A percentile compares a stretch with the other conserved stretches of the same genome.
Evolutionary conservation across 2,113 vertebrate genomes (phyloP).

Genomic region (Antigone vipio): DNA sequence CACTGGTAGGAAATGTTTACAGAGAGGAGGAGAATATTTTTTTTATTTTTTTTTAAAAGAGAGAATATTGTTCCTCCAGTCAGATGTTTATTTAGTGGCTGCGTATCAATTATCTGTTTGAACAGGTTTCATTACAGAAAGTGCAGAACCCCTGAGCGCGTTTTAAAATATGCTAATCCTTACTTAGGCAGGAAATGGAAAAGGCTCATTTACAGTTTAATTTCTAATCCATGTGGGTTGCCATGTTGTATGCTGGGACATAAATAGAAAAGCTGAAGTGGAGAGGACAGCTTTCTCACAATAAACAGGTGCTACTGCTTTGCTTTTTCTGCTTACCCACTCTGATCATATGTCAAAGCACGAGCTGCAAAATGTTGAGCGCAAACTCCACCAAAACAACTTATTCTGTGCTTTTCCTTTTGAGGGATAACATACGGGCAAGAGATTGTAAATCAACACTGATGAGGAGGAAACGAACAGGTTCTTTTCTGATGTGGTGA

Average conservation of each 20-base stretch:
- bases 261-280: constrained; percentile 53
- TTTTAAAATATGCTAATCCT: constrained; percentile 65
- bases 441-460: constrained; percentile 25
- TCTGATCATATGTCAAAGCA: constrained; percentile 22
- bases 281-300: constrained; percentile 25
- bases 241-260: constrained; percentile 34
- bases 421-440: not conserved
- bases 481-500: not conserved
- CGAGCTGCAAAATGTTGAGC: not conserved
- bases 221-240: constrained; percentile 61
- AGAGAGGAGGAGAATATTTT: not conserved
- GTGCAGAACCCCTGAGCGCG: not conserved
- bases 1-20: not conserved
- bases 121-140: constrained; percentile 66
- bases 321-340: constrained; percentile 3
- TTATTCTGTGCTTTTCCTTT: constrained; percentile 16
- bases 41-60: not conserved
- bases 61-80: not conserved
- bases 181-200: constrained; percentile 43
- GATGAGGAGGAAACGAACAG: not conserved
- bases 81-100: constrained; percentile 51
- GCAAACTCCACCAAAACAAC: not conserved
- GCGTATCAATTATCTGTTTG: constrained; percentile 60
- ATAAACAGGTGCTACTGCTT: constrained; percentile 30
- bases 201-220: constrained; percentile 65